Conservation (phyloP, 1,140 invertebrate species). For the Zophobas atratus region DNA sequence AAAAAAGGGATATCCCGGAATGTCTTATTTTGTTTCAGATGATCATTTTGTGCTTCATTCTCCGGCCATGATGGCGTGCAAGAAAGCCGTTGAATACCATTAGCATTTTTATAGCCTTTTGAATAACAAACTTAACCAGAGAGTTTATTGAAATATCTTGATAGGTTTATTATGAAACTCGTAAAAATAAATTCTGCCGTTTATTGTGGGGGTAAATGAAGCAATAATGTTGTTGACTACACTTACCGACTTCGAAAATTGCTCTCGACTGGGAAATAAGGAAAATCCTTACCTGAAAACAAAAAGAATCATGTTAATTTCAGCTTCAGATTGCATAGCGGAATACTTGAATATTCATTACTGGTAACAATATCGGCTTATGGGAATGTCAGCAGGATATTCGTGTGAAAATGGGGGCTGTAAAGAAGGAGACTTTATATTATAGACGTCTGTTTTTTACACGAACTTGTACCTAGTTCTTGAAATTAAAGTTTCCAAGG, state of each 20-base stretch:
- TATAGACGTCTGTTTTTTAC: too few species aligned
- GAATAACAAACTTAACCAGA: constrained; percentile 48
- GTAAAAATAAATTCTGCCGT: constrained; percentile 32
- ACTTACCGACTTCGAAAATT: constrained; percentile 20
- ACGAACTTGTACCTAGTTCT: too few species aligned
- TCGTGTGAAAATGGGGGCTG: too few species aligned
- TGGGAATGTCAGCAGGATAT: neutral
- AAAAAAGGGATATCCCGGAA: too few species aligned
- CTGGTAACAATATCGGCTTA: constrained; percentile 29
- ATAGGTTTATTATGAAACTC: constrained; percentile 42
- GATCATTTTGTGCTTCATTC: constrained; percentile 28
- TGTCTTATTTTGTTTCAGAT: neutral
- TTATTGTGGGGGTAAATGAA: constrained; percentile 24
- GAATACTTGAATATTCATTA: constrained; percentile 14
- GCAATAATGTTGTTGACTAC: constrained; percentile 19
- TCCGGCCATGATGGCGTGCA: constrained; percentile 43
- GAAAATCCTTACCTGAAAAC: constrained; percentile 25
- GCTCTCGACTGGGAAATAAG: neutral
- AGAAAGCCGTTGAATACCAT: constrained; percentile 39
- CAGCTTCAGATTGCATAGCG: neutral
- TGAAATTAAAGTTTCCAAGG: too few species aligned
- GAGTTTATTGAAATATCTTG: constrained; percentile 49
- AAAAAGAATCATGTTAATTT: constrained; percentile 7
- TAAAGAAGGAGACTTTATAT: too few species aligned
- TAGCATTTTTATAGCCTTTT: constrained; percentile 51